phyloP scores from a whole-genome alignment of 2,888 invertebrate species.

The Sinhomidia bicolor region DNA sequence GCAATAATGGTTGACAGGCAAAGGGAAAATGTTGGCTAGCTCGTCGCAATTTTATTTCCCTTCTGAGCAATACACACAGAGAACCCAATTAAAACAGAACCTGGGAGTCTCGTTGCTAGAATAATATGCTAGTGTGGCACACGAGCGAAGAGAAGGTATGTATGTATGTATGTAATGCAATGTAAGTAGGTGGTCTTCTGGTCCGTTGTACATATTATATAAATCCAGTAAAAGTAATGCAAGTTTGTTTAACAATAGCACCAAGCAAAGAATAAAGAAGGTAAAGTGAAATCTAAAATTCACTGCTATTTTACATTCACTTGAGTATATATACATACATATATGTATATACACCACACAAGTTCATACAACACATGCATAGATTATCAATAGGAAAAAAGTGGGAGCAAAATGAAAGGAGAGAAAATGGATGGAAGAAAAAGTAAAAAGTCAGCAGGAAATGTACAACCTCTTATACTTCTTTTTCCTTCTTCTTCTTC shows the following conservation, averaged over 20 bases:
- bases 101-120: slow-evolving; percentile 11
- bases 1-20: slow-evolving; percentile 69
- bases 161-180: neutral
- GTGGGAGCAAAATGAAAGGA: neutral
- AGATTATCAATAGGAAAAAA: slow-evolving; percentile 1
- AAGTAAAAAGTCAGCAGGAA: slow-evolving; percentile 59
- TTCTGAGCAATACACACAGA: slow-evolving; percentile 72
- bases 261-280: too few relatives aligned
- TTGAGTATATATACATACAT: neutral
- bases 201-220: too few relatives aligned
- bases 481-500: too few relatives aligned
- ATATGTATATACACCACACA: too few relatives aligned
- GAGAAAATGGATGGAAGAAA: slow-evolving; percentile 1
- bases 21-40: slow-evolving; percentile 56
- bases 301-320: neutral
- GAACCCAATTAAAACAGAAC: slow-evolving; percentile 71
- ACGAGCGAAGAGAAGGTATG: neutral
- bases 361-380: too few relatives aligned
- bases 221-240: neutral
- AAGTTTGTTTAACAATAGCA: neutral
- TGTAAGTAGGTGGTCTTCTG: too few relatives aligned
- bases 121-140: neutral
- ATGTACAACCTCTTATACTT: slow-evolving; percentile 38
- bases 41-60: slow-evolving; percentile 74
- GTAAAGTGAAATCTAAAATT: slow-evolving; percentile 2